Conservation (phyloP, 2,888 invertebrate species). For the Harmothoe impar region DNA sequence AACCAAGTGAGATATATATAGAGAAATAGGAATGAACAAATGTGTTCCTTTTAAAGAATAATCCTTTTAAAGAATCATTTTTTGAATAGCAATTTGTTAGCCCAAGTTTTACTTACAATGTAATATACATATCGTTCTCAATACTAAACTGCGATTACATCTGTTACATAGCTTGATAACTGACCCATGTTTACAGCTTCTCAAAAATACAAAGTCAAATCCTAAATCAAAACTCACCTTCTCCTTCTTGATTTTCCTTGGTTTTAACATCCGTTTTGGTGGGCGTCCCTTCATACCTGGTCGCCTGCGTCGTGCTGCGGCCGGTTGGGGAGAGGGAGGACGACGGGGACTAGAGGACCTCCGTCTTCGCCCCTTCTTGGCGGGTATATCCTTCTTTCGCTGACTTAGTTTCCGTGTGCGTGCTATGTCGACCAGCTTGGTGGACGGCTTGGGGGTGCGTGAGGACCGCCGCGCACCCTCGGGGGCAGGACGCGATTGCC, state of each 20-base stretch:
- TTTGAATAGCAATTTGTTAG: no score
- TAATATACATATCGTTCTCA: no score
- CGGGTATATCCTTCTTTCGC: not conserved
- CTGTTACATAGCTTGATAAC: no score
- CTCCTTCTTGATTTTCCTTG: constrained; percentile 43
- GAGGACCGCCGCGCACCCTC: constrained; percentile 26
- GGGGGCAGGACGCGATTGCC: constrained; percentile 34
- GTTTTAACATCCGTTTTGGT: not conserved
- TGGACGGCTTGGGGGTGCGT: constrained; percentile 48
- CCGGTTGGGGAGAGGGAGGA: not conserved
- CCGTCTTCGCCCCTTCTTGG: not conserved
- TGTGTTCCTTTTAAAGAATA: no score
- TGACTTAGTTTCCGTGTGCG: not conserved
- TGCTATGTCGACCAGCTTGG: constrained; percentile 37
- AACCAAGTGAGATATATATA: no score
- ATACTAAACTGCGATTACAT: no score
- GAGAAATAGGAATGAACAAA: no score
- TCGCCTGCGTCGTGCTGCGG: not conserved
- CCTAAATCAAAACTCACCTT: not conserved
- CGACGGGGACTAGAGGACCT: not conserved
- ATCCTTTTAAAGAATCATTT: no score
- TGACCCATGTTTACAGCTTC: no score
- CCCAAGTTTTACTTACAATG: no score
- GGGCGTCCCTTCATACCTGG: constrained; percentile 34
- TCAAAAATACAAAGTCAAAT: no score